Evolutionary conservation across 2,113 vertebrate species (phyloP), one percentile per base, ranked within the genome.

Genomic region (Colinus virginianus): DNA sequence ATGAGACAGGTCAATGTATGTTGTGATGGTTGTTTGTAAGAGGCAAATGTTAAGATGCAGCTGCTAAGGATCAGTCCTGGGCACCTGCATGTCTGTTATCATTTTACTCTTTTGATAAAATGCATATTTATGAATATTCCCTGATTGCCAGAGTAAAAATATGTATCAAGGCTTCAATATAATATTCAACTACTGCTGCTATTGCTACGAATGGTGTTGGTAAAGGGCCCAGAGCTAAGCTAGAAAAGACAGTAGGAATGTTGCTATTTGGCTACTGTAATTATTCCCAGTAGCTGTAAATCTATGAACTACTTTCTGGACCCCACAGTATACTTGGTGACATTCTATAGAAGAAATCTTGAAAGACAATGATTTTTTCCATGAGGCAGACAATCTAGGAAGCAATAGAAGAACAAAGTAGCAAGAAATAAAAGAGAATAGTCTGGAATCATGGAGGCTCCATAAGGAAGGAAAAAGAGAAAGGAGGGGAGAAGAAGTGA

Each of bases 51-150:
- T 74, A 49, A 20, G 59, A 83, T 13, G 5, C 1, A 2, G 55
- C 9, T 12, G 18, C 18, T 23, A n/a, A 13, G 26, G 16, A 42
- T 68, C 59, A 77, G 51, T 17, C 28, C 48, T 49, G 34, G 49
- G 45, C 10, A 38, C n/a, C 2, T 23, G 15, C 0, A 0, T 2
- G 4, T 10, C 38, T 43, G 2, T 38, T 6, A 9, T 67, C 23
- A 19, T 59, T 55, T 59, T 34, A 38, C 6, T 61, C 53, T 7
- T 36, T 48, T 51, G n/a, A 66, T 51, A 64, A 0, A 3, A 68
- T 17, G 12, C 11, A 36, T 4, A 34, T 49, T 68, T 59, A 64
- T 18, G 6, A 70, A 45, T 21, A 20, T 63, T 84, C 36, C 32
- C 46, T 68, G 21, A 48, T 76, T 61, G 7, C 13, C 5, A 4